Evolutionary conservation across 2,888 invertebrate species (phyloP).

Genomic region (Eurytoma adleriae): DNA sequence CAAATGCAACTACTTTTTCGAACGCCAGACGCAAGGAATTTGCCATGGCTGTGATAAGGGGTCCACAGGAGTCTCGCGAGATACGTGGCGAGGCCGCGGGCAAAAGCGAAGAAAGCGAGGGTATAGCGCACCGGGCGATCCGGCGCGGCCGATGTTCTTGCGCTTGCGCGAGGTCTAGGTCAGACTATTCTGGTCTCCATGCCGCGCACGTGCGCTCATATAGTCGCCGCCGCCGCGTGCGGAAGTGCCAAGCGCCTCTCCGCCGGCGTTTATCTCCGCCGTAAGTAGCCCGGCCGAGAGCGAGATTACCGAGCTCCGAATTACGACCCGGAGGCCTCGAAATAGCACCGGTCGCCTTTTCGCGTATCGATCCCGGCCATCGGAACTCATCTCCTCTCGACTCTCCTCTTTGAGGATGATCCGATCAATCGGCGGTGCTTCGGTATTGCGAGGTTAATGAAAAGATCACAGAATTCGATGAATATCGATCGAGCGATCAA

Average conservation of each 20-base stretch:
- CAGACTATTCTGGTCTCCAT: conserved; percentile 65
- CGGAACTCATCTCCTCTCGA: no score
- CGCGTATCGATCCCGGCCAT: no score
- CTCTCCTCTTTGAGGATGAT: no score
- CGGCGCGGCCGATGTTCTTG: not conserved
- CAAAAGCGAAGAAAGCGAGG: no score
- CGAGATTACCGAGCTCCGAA: not conserved
- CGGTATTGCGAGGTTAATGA: no score
- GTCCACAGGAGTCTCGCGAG: not conserved
- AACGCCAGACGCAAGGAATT: not conserved
- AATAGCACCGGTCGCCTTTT: no score
- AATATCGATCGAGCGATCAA: no score
- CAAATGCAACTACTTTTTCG: not conserved
- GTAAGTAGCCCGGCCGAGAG: conserved; percentile 13
- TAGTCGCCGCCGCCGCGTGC: not conserved
- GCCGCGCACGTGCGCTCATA: not conserved
- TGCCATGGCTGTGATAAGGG: not conserved
- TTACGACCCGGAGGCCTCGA: no score
- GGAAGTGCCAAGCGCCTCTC: conserved; percentile 5
- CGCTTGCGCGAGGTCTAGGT: conserved; percentile 64
- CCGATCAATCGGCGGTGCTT: no score
- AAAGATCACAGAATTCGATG: no score
- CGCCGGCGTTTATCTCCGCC: not conserved
- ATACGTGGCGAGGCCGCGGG: not conserved
- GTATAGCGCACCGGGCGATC: no score